phyloP scores from a whole-genome alignment of 1,140 invertebrate genomes.

The Wiebesia pumilae region DNA sequence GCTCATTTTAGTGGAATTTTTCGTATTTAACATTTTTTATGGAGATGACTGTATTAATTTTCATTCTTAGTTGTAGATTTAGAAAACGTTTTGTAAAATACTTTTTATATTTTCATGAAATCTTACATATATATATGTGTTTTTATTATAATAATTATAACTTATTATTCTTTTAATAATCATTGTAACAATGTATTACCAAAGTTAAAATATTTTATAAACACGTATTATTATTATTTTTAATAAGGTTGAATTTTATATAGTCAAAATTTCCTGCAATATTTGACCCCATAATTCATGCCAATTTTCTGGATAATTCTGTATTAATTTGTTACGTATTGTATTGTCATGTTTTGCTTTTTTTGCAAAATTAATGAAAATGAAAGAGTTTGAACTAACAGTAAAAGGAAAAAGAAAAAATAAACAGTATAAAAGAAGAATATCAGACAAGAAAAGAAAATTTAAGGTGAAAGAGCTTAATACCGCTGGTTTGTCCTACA shows the following conservation, averaged over 20 bases:
- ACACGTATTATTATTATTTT: no score
- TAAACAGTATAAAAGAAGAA: background rate
- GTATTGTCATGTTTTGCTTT: conserved; percentile 32
- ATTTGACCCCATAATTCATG: no score
- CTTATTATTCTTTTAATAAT: no score
- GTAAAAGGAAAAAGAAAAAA: conserved; percentile 20
- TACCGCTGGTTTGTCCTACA: no score
- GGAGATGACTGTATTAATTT: background rate
- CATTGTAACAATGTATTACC: no score
- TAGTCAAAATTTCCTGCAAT: no score
- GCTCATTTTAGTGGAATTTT: background rate
- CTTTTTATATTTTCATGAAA: background rate
- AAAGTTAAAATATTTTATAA: no score
- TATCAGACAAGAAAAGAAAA: background rate
- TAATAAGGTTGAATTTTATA: no score
- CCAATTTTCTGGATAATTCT: no score
- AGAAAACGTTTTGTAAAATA: background rate
- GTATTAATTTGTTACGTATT: background rate
- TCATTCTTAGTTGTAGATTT: background rate
- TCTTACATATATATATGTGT: no score
- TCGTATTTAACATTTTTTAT: background rate
- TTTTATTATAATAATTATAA: no score
- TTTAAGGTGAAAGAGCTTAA: conserved; percentile 35
- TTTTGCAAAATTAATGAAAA: conserved; percentile 8
- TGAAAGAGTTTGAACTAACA: background rate